Conservation (phyloP, 2,797 vertebrate species). For the Cuculus canorus region DNA sequence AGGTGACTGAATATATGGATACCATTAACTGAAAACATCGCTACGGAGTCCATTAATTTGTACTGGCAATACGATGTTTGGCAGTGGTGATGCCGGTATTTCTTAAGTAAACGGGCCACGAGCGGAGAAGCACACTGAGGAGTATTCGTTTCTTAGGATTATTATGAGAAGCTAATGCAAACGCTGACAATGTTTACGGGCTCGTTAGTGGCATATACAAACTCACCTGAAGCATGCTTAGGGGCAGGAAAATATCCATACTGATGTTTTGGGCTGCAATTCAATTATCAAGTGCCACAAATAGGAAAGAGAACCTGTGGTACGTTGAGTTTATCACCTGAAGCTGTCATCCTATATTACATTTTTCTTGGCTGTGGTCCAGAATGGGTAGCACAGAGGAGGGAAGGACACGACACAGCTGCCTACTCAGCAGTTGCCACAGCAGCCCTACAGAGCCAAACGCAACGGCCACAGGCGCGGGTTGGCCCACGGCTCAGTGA, state of each 20-base stretch:
- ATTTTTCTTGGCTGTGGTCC: background rate
- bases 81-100: background rate
- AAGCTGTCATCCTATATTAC: rapidly evolving
- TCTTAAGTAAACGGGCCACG: background rate
- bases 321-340: background rate
- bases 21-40: background rate
- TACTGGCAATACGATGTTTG: background rate
- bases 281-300: background rate
- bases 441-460: rapidly evolving
- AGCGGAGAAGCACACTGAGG: background rate
- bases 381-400: background rate
- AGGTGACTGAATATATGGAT: slow-evolving; percentile 19
- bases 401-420: background rate
- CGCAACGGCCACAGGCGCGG: background rate
- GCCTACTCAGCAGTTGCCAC: background rate
- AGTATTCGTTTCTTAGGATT: background rate
- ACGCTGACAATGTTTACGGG: background rate
- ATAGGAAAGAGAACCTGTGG: background rate
- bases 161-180: background rate
- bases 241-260: background rate
- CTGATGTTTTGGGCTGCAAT: background rate
- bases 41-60: background rate
- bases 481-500: background rate
- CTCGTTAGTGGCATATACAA: background rate
- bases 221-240: background rate